These are phyloP conservation scores for Eudyptes chrysolophus DNA, from an alignment of 2,113 vertebrate genomes.

Conservation along the genomic window DNA sequence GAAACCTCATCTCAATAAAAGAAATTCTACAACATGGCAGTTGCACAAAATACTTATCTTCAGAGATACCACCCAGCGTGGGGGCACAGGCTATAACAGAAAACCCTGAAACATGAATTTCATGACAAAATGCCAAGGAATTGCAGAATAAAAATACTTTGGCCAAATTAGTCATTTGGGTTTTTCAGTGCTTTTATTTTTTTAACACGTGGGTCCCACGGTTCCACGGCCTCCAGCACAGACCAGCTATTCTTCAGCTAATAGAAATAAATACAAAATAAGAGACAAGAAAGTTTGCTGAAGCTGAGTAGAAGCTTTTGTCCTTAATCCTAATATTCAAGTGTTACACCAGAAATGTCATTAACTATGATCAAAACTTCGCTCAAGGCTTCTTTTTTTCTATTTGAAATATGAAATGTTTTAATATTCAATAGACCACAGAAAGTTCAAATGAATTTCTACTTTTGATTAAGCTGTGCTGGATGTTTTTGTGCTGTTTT, in stretches of 20 bases:
- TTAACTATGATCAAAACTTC: not conserved
- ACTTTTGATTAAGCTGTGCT: slow-evolving; percentile 22
- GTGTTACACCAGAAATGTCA: slow-evolving; percentile 10
- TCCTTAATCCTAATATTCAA: not conserved
- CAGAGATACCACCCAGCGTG: not conserved
- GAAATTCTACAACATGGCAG: not conserved
- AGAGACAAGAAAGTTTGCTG: not conserved
- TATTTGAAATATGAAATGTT: slow-evolving; percentile 20
- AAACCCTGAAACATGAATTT: not conserved
- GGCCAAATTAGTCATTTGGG: not conserved
- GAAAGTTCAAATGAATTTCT: slow-evolving; percentile 54
- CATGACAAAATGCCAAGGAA: not conserved
- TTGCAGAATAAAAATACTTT: not conserved
- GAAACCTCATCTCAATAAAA: not conserved
- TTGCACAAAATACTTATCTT: not conserved
- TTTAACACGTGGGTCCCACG: not conserved
- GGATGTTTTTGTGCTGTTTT: slow-evolving; percentile 20
- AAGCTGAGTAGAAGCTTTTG: not conserved
- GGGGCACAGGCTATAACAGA: not conserved
- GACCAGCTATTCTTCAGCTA: not conserved
- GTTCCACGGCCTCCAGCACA: not conserved
- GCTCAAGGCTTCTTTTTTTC: not conserved
- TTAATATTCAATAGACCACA: slow-evolving; percentile 44
- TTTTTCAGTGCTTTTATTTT: not conserved
- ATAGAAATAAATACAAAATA: not conserved